Evolutionary conservation across 2,888 invertebrate genomes (phyloP), one percentile per base, ranked within the genome.

Genomic region (Geophilus truncorum): DNA sequence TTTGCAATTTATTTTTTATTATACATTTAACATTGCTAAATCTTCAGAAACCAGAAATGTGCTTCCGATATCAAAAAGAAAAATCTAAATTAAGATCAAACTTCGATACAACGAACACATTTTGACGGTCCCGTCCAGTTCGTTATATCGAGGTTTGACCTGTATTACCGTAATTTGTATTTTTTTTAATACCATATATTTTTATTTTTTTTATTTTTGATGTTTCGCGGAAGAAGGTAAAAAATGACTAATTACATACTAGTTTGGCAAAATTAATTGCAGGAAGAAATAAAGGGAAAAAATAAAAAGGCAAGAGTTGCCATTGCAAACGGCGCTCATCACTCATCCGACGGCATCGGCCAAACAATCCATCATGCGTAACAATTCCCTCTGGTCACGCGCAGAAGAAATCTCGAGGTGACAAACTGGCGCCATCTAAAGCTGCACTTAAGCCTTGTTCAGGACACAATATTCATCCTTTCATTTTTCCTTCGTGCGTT

Each of bases 401-500:
- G 32, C 51, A 51, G 70, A 70, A 70, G 70, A 70, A 70, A 70
- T 70, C 70, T 70, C 70, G n/a, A 70, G 70, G 70, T 70, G 70
- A 70, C 70, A 70, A 70, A 70, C 70, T 28, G 70, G 70, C 70
- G 70, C 70, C 70, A 25, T 70, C 70, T 70, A 70, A 70, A 70
- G 70, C 70, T 70, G 70, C 70, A 70, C 70, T 70, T 70, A 70
- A 70, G 28, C 70, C 70, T 70, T 70, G 70, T 70, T 70, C 28
- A 70, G 70, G 28, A 70, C 51, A 51, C 18, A n/a, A 18, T 70
- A 70, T 70, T 70, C 70, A 70, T 12, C 70, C 70, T 70, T 70
- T 51, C 51, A 51, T 51, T 51, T 51, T 51, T 51, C 51, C 18
- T 70, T 70, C 70, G 28, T 70, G 70, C 70, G 25, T 70, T 28